phyloP scores from a whole-genome alignment of 2,113 vertebrate genomes.

The Tringa solitaria region DNA sequence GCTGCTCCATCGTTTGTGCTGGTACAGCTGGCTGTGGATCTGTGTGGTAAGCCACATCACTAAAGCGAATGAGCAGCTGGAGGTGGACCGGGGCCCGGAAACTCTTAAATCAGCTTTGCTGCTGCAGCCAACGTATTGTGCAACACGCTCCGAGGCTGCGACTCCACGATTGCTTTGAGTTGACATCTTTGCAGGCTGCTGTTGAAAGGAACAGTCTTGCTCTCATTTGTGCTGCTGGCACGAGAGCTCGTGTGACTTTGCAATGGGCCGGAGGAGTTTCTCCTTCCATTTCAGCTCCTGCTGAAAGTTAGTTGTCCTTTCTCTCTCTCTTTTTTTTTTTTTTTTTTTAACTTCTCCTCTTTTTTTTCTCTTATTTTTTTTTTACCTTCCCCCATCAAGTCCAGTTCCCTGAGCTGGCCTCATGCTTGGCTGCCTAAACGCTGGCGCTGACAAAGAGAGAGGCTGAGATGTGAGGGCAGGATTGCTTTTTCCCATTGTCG shows the following conservation, averaged over 20 bases:
- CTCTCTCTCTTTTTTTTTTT: no score
- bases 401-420: conserved; percentile 29
- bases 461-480: not conserved
- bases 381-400: not conserved
- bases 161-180: not conserved
- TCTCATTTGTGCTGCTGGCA: not conserved
- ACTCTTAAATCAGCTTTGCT: conserved; percentile 36
- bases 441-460: not conserved
- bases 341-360: no score
- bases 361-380: no score
- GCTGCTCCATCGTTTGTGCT: not conserved
- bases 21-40: not conserved
- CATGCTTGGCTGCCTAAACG: conserved; percentile 30
- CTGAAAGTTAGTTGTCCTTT: not conserved
- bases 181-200: conserved; percentile 42
- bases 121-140: conserved; percentile 41
- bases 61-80: conserved; percentile 17
- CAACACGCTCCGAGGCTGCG: not conserved
- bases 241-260: not conserved
- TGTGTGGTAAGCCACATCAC: conserved; percentile 14
- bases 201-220: not conserved
- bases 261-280: not conserved
- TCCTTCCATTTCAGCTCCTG: not conserved
- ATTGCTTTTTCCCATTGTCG: not conserved
- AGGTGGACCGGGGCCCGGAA: conserved; percentile 42